Conservation (phyloP, 2,113 vertebrate genomes). For the Prochilodus magdalenae region DNA sequence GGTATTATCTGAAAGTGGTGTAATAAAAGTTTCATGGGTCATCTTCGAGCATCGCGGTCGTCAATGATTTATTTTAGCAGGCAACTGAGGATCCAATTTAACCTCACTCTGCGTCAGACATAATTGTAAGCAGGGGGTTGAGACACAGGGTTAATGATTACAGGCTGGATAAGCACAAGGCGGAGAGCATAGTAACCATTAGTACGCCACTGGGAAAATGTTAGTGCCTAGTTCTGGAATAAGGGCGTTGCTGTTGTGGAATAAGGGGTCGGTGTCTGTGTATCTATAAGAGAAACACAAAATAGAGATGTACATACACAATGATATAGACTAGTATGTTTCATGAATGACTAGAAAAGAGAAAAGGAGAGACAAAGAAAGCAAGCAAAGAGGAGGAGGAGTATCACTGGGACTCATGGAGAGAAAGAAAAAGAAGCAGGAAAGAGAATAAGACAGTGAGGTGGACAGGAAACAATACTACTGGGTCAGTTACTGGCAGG, state of each 20-base stretch:
- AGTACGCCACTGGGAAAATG: neutral
- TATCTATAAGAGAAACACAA: no score
- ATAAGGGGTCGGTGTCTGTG: neutral
- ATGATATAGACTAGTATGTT: no score
- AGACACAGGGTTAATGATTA: neutral
- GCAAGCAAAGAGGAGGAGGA: neutral
- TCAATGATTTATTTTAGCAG: neutral
- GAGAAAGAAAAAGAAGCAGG: neutral
- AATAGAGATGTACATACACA: no score
- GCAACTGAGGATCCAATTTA: neutral
- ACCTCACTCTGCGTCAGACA: neutral
- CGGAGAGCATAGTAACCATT: neutral
- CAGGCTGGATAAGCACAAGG: neutral
- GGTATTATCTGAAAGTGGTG: neutral
- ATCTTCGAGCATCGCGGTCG: neutral
- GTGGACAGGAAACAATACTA: conserved; percentile 40
- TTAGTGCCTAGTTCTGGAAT: neutral
- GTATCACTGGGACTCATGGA: neutral
- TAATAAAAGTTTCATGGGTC: neutral
- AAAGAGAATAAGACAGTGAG: conserved; percentile 13
- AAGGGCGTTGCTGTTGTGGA: neutral
- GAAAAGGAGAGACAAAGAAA: neutral
- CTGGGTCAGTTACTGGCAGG: conserved; percentile 63
- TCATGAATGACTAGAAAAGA: no score
- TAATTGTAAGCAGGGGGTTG: neutral